Evolutionary conservation across 1,140 invertebrate species (phyloP).

Genomic region (Nebria ingens): DNA sequence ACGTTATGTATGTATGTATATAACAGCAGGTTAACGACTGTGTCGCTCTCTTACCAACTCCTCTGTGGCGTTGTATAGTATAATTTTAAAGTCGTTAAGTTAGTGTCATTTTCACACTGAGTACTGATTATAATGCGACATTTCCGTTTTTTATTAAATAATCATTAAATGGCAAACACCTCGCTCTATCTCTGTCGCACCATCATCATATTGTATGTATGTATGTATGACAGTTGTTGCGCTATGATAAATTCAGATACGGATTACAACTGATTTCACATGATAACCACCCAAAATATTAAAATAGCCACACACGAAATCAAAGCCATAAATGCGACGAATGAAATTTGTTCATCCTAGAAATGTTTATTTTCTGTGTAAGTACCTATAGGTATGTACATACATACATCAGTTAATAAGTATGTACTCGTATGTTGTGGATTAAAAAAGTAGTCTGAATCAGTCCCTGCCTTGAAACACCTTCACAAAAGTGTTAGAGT

Average conservation of each 20-base stretch:
- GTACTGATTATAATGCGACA: constrained; percentile 31
- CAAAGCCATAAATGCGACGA: not conserved
- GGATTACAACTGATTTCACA: too few relatives aligned
- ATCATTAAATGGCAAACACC: constrained; percentile 21
- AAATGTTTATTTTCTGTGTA: not conserved
- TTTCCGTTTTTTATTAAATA: constrained; percentile 34
- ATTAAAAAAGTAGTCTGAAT: not conserved
- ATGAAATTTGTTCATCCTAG: not conserved
- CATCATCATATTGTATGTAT: too few relatives aligned
- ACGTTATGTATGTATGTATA: too few relatives aligned
- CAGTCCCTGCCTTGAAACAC: not conserved
- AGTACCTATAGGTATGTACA: not conserved
- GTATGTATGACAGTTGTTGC: not conserved
- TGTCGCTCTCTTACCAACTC: too few relatives aligned
- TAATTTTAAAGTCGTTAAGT: constrained; percentile 34
- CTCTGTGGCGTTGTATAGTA: too few relatives aligned
- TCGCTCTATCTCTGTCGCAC: constrained; percentile 7
- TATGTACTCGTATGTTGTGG: too few relatives aligned
- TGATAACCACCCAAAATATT: too few relatives aligned
- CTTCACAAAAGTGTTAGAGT: not conserved
- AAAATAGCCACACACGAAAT: too few relatives aligned
- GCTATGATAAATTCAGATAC: too few relatives aligned
- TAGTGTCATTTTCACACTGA: constrained; percentile 29
- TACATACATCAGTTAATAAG: too few relatives aligned
- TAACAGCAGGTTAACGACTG: constrained; percentile 5